phyloP scores from a whole-genome alignment of 2,113 vertebrate genomes.

The Romanogobio albipinnatus region DNA sequence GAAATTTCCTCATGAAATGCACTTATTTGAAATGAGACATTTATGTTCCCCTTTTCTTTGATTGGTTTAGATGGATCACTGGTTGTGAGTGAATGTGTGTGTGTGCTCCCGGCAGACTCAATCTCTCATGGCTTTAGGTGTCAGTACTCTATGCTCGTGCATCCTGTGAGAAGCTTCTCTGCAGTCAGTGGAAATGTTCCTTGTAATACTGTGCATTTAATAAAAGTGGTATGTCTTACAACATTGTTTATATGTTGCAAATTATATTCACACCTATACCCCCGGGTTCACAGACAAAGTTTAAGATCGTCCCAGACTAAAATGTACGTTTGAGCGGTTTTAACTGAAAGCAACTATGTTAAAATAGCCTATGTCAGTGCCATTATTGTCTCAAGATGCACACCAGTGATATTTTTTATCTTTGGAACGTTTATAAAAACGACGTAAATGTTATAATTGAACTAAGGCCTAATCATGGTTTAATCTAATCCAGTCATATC shows the following conservation, averaged over 20 bases:
- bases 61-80: conserved; percentile 26
- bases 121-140: conserved; percentile 86
- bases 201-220: conserved; percentile 98
- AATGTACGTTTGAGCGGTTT: too few relatives aligned
- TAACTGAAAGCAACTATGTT: too few relatives aligned
- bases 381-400: too few relatives aligned
- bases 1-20: conserved; percentile 75
- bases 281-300: too few relatives aligned
- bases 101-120: conserved; percentile 88
- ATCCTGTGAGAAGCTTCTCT: conserved; percentile 94
- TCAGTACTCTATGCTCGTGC: conserved; percentile 94
- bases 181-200: conserved; percentile 95
- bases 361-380: too few relatives aligned
- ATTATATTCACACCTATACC: not conserved
- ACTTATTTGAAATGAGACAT: conserved; percentile 61
- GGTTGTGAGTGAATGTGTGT: conserved; percentile 46
- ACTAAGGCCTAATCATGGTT: too few relatives aligned
- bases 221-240: conserved; percentile 95
- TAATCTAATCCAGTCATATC: too few relatives aligned
- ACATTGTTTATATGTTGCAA: conserved; percentile 57
- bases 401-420: too few relatives aligned
- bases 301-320: too few relatives aligned
- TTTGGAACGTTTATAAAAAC: too few relatives aligned
- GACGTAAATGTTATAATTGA: too few relatives aligned
- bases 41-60: conserved; percentile 55